Base-by-base conservation (phyloP, 2,797 vertebrate species). In the Merluccius polli region DNA sequence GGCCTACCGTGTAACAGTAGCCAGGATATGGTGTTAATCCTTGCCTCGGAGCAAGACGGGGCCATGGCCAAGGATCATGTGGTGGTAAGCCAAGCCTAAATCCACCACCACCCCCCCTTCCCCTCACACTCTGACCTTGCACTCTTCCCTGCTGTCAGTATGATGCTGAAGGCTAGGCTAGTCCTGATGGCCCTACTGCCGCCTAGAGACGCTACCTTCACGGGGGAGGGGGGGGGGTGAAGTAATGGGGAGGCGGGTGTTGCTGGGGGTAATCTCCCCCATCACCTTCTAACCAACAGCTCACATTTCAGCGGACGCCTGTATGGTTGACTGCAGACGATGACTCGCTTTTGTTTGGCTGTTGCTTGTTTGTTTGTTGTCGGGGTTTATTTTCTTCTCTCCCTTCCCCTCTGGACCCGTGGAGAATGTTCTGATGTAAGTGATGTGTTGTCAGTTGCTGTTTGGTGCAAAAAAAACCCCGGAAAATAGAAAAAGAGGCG, bases 11-110 rank as follows among this genome's bases (percentile, higher is more conserved):
- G 87, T 85, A 91, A 92, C 90, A 87, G 90, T 89, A 91, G 87
- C 86, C 76, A 75, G 84, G 85, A 79, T 87, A 82, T 78, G 87
- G 84, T 79, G 84, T 85, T 92, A 92, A 93, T 94, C 91, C 87
- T 31, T 75, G 89, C 90, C 90, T 84, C 85, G 79, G 79, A 91
- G 91, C 88, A 71, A 90, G 84, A 81, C 83, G 82, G 86, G 87
- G 89, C 85, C 41, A 44, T 80, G 82, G 86, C 86, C 82, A 80
- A 87, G 86, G 87, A 88, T 89, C 88, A 90, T 88, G 88, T 84
- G 90, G 84, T 86, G 79, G 87, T 80, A 85, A 90, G 89, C 89
- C 87, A 88, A 89, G 86, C 87, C 91, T 78, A 92, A 93, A 89
- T 90, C 38, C 38, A 44, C 41, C 41, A 13, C 8, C 41, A 44